Evolutionary conservation across 2,888 invertebrate genomes (phyloP).

Genomic region (Ditula angustiorana): DNA sequence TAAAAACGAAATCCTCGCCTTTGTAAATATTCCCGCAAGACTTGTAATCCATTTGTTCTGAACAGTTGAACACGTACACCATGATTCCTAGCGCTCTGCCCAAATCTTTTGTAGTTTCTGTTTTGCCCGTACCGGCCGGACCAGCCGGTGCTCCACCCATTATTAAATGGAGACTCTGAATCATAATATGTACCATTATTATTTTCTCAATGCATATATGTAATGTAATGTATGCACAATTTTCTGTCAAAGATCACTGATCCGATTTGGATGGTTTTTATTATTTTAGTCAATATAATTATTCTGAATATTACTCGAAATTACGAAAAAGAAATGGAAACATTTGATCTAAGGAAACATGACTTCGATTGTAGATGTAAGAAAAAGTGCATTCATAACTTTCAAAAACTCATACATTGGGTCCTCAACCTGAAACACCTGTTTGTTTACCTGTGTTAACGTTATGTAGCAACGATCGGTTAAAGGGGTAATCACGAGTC

Average conservation of each 20-base stretch:
- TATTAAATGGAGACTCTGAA: conserved; percentile 93
- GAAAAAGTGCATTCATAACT: no score
- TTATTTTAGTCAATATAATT: no score
- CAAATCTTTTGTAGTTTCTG: conserved; percentile 98
- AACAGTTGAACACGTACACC: conserved; percentile 98
- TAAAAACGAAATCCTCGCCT: conserved; percentile 68
- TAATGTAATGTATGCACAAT: no score
- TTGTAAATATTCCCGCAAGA: conserved; percentile 98
- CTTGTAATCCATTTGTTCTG: conserved; percentile 98
- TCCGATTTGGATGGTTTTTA: no score
- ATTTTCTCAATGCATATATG: no score
- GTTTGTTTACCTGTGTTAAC: conserved; percentile 90
- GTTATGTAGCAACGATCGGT: conserved; percentile 99
- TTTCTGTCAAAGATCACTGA: no score
- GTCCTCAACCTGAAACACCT: no score
- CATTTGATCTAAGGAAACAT: no score
- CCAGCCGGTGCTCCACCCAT: conserved; percentile 99
- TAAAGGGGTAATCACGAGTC: conserved; percentile 96
- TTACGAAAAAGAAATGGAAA: no score
- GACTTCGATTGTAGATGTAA: no score
- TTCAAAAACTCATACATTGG: no score
- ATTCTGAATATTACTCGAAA: no score
- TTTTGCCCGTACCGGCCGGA: conserved; percentile 98
- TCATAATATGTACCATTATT: not conserved
- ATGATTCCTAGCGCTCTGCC: conserved; percentile 97